These are phyloP conservation scores for Eulemur albifrons DNA, from an alignment of 2,797 vertebrate species.

Conservation along the genomic window DNA sequence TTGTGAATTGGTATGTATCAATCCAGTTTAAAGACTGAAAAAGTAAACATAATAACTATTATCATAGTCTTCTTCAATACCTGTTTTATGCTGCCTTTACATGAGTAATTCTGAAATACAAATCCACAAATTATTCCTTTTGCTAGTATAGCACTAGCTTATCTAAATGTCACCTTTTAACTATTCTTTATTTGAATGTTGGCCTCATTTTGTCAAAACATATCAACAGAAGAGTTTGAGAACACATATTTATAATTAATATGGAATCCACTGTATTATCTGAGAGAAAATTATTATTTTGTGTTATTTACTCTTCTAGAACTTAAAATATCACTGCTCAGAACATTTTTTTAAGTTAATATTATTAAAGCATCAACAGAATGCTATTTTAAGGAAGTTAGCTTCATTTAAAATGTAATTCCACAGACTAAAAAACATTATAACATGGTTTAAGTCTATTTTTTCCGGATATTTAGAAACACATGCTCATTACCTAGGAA, in stretches of 20 bases:
- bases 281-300: slow-evolving; percentile 10
- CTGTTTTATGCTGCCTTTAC: neutral
- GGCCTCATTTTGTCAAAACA: neutral
- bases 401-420: neutral
- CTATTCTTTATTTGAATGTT: neutral
- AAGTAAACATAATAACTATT: neutral
- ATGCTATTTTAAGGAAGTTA: neutral
- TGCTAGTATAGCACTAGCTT: neutral
- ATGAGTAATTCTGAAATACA: neutral
- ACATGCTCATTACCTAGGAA: neutral
- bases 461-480: neutral
- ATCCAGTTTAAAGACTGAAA: neutral
- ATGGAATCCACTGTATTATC: neutral
- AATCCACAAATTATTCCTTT: neutral
- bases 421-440: neutral
- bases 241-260: neutral
- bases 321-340: neutral
- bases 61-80: neutral
- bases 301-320: neutral
- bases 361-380: neutral
- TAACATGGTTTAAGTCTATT: neutral
- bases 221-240: neutral
- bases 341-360: neutral
- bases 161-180: neutral
- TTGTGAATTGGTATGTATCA: neutral